Evolutionary conservation across 2,888 invertebrate genomes (phyloP), one percentile per base, ranked within the genome.

Genomic region (Aricia artaxerxes): DNA sequence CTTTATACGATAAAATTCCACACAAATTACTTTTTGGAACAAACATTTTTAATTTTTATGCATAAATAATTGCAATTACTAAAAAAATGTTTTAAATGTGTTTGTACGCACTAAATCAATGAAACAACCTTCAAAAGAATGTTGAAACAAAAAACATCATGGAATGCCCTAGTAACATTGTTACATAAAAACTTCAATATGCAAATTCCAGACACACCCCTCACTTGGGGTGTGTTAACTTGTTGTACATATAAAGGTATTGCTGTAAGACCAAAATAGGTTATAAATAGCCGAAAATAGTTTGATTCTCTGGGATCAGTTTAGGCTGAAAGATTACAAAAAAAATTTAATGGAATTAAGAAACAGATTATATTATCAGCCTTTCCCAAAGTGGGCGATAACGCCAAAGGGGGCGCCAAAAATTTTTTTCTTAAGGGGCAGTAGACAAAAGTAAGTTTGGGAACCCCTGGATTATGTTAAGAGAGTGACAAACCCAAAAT

Each of bases 131-230:
- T 64, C 24, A 24, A 31, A 64, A 64, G 9, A 64, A 64, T 11
- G 31, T 24, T 64, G 31, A 31, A 61, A 61, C 24, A 61, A 3
- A 61, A 64, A 11, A 64, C 3, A 11, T 64, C 9, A 31, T 31
- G 7, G 64, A 64, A 64, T 31, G 31, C 31, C 64, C 9, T 64
- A 24, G 64, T 64, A 9, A 31, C 31, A 64, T 31, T 64, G 64
- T 24, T 64, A 64, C 64, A 64, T 64, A 64, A 64, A 64, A 64
- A 64, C 64, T 11, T 64, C 24, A 64, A 64, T 64, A 64, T 31
- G 64, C 31, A 64, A 64, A 64, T 64, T 64, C 24, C 11, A 9
- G 31, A 9, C 31, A 64, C 31, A 24, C 61, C 61, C 61, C 61
- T n/a, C 4, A 31, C 24, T n/a, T 11, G 1, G 11, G 64, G 24